Evolutionary conservation across 2,888 invertebrate genomes (phyloP).

Genomic region (Rhagonycha fulva): DNA sequence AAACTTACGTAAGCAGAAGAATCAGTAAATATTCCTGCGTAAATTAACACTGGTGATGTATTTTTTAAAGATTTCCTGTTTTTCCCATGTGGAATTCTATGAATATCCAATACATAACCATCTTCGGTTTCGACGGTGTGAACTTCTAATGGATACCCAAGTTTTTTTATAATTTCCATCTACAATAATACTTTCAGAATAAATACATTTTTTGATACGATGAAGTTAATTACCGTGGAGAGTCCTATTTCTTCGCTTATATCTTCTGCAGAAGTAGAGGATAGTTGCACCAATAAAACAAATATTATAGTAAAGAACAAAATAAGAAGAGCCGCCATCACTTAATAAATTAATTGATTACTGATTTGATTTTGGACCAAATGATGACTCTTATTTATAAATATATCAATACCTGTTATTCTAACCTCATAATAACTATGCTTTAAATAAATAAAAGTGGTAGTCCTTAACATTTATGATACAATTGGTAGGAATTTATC

Average conservation of each 20-base stretch:
- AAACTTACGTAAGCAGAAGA: slow-evolving; percentile 76
- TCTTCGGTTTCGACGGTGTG: slow-evolving; percentile 54
- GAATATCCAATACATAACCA: slow-evolving; percentile 53
- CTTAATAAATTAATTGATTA: background rate
- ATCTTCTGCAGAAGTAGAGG: background rate
- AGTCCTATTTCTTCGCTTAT: background rate
- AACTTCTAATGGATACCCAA: slow-evolving; percentile 52
- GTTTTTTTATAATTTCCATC: background rate
- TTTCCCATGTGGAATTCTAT: slow-evolving; percentile 45
- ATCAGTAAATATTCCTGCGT: slow-evolving; percentile 74
- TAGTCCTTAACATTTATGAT: too few relatives aligned
- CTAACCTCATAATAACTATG: too few relatives aligned
- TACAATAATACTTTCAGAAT: background rate
- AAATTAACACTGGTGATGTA: slow-evolving; percentile 61
- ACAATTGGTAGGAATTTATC: too few relatives aligned
- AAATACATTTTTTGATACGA: background rate
- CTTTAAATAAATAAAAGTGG: too few relatives aligned
- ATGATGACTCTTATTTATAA: too few relatives aligned
- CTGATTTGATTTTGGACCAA: background rate
- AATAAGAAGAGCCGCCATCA: background rate
- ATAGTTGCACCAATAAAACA: background rate
- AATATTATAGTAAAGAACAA: background rate
- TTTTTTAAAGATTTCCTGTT: background rate
- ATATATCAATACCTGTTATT: too few relatives aligned
- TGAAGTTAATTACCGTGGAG: background rate